Evolutionary conservation across 2,113 vertebrate species (phyloP).

Genomic region (Cavia porcellus): DNA sequence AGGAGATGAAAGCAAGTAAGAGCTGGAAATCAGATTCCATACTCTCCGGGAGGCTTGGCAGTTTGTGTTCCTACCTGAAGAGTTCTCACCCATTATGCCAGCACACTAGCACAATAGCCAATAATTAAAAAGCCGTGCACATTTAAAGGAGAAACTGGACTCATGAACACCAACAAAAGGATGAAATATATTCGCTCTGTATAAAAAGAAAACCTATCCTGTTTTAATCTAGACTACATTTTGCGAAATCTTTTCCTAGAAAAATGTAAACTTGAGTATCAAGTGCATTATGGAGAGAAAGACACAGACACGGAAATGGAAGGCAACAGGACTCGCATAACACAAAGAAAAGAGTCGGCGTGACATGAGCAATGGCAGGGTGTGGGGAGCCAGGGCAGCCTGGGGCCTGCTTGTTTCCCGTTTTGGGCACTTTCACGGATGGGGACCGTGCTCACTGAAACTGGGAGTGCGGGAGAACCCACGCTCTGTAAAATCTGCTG

Average conservation of each 20-base stretch:
- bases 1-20: not conserved
- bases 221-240: not conserved
- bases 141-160: not conserved
- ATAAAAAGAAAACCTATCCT: not conserved
- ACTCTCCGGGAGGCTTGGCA: not conserved
- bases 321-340: not conserved
- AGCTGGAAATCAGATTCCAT: not conserved
- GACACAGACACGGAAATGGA: not conserved
- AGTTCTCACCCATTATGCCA: not conserved
- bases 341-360: not conserved
- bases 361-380: rapidly evolving
- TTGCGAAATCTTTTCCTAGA: not conserved
- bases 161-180: slow-evolving; percentile 10
- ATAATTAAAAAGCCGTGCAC: not conserved
- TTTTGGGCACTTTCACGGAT: too few species aligned
- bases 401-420: not conserved
- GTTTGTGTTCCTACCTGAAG: not conserved
- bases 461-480: not conserved
- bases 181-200: not conserved
- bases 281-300: not conserved
- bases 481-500: not conserved
- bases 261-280: slow-evolving; percentile 4
- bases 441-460: not conserved
- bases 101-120: not conserved
- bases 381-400: not conserved